Conservation (phyloP, 37 sponge, comb jelly and placozoan genomes). For the Oopsacas minuta region DNA sequence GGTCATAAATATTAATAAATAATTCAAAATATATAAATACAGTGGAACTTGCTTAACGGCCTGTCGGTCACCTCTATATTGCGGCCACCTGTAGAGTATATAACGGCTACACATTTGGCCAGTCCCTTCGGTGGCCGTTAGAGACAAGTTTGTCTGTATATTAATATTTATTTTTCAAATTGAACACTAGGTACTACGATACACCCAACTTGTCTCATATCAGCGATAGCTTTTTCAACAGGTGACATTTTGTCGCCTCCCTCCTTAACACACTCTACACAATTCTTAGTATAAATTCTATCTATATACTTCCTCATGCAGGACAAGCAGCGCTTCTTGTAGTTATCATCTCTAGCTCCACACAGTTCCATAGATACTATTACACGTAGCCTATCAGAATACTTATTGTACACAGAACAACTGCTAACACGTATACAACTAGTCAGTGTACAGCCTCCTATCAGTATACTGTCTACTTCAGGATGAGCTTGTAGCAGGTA, state of each 20-base stretch:
- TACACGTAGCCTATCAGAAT: neutral
- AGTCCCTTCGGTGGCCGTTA: too few species aligned
- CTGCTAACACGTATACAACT: neutral
- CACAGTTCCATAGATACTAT: neutral
- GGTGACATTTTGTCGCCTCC: neutral
- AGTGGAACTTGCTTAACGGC: too few species aligned
- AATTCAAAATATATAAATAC: too few species aligned
- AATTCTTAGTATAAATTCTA: neutral
- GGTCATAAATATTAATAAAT: too few species aligned
- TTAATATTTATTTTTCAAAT: neutral
- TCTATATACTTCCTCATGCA: neutral
- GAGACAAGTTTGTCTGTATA: too few species aligned
- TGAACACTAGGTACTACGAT: neutral
- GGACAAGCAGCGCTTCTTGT: neutral
- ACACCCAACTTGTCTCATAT: conserved; percentile 1
- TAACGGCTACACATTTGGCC: too few species aligned
- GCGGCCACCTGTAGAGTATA: too few species aligned
- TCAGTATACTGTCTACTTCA: neutral
- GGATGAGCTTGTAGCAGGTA: neutral
- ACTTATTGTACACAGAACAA: neutral
- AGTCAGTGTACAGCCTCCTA: neutral
- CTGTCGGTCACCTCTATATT: too few species aligned
- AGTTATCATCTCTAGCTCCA: neutral
- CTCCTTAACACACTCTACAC: neutral
- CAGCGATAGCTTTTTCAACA: neutral